Evolutionary conservation across 2,888 invertebrate genomes (phyloP).

Genomic region (Drosophila borborema): DNA sequence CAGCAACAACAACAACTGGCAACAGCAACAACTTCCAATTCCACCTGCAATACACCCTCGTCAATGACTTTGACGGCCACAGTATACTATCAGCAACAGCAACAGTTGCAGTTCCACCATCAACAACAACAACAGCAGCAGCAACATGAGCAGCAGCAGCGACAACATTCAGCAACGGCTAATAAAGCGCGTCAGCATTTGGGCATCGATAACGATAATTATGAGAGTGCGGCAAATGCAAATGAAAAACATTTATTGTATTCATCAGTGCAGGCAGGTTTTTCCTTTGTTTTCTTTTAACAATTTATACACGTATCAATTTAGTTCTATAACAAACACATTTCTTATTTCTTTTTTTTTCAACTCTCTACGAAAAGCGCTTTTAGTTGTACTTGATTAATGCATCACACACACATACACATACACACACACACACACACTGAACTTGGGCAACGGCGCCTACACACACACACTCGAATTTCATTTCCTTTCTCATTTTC

Average conservation of each 20-base stretch:
- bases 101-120: slow-evolving; percentile 16
- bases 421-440: slow-evolving; percentile 12
- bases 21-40: slow-evolving; percentile 12
- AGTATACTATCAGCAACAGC: slow-evolving; percentile 72
- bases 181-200: slow-evolving; percentile 15
- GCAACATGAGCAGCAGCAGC: slow-evolving; percentile 27
- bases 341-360: slow-evolving; percentile 3
- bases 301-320: slow-evolving; percentile 35
- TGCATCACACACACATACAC: slow-evolving; percentile 17
- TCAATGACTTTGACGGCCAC: slow-evolving; percentile 70
- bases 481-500: slow-evolving; percentile 3
- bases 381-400: slow-evolving; percentile 49
- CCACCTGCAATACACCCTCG: slow-evolving; percentile 18
- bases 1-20: slow-evolving; percentile 11
- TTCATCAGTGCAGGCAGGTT: slow-evolving; percentile 80
- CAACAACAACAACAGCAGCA: slow-evolving; percentile 37
- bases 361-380: slow-evolving; percentile 27
- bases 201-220: slow-evolving; percentile 35
- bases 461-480: slow-evolving; percentile 20
- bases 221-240: slow-evolving; percentile 60
- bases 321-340: slow-evolving; percentile 35
- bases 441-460: slow-evolving; percentile 26
- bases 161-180: slow-evolving; percentile 27
- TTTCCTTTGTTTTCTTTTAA: slow-evolving; percentile 45
- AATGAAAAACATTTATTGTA: slow-evolving; percentile 63